Evolutionary conservation across 2,113 vertebrate species (phyloP).

Genomic region (Sigmodon hispidus): DNA sequence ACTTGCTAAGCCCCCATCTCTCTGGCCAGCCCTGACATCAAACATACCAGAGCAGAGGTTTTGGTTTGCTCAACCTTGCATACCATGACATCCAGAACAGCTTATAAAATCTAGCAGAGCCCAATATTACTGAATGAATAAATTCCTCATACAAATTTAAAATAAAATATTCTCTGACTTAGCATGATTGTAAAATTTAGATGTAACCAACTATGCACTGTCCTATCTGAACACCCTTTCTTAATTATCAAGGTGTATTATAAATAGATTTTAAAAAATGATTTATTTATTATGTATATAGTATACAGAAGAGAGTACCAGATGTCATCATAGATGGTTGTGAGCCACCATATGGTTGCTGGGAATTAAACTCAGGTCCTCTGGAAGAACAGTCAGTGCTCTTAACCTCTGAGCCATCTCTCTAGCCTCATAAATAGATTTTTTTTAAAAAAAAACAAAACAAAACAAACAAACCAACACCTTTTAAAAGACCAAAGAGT

Average conservation of each 20-base stretch:
- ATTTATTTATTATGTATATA: too few species aligned
- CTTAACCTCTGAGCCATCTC: too few species aligned
- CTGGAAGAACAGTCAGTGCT: too few species aligned
- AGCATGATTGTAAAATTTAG: background rate
- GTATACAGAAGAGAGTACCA: too few species aligned
- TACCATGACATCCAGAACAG: background rate
- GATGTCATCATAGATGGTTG: too few species aligned
- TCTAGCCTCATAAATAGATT: too few species aligned
- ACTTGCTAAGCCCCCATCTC: background rate
- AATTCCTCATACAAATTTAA: background rate
- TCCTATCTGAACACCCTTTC: background rate
- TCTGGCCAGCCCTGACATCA: background rate
- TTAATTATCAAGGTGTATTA: background rate
- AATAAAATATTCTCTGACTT: background rate
- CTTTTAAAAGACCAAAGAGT: background rate
- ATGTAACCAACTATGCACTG: background rate
- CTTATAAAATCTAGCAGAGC: background rate
- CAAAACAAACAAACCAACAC: background rate
- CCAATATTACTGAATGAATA: background rate
- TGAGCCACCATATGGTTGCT: too few species aligned
- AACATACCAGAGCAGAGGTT: background rate
- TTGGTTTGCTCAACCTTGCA: background rate
- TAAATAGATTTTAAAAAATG: background rate
- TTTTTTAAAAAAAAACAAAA: too few species aligned
- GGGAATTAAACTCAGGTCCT: too few species aligned